Conservation (phyloP, 2,113 vertebrate species). For the Tympanuchus pallidicinctus region DNA sequence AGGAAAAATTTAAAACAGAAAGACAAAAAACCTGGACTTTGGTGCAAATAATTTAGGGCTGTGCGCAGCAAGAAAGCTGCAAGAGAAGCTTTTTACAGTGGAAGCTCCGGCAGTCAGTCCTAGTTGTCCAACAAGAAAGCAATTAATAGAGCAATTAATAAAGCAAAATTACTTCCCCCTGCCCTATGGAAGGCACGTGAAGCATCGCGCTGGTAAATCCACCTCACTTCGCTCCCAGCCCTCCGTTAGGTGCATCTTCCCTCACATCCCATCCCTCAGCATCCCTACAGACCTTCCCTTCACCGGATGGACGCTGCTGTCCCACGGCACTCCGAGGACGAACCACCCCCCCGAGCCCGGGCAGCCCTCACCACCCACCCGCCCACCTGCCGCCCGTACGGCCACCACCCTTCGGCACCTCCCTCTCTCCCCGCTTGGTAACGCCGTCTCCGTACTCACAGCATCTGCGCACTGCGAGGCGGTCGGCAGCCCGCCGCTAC, state of each 20-base stretch:
- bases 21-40: neutral
- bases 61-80: fast-evolving
- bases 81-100: fast-evolving
- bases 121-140: fast-evolving
- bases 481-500: no score
- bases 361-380: neutral
- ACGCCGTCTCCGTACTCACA: neutral
- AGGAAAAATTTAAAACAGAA: neutral
- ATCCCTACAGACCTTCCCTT: no score
- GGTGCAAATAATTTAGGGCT: fast-evolving
- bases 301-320: fast-evolving
- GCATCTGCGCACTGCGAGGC: neutral
- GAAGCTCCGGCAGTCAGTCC: fast-evolving
- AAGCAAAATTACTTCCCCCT: fast-evolving
- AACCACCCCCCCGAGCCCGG: neutral
- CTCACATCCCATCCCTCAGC: neutral
- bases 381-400: neutral
- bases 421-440: neutral
- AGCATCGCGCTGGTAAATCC: fast-evolving
- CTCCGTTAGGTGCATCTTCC: neutral
- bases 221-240: neutral
- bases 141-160: fast-evolving
- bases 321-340: neutral
- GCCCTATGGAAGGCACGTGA: fast-evolving
- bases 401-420: neutral